Evolutionary conservation across 2,888 invertebrate species (phyloP).

Genomic region (Parapristionchus giblindavisi): DNA sequence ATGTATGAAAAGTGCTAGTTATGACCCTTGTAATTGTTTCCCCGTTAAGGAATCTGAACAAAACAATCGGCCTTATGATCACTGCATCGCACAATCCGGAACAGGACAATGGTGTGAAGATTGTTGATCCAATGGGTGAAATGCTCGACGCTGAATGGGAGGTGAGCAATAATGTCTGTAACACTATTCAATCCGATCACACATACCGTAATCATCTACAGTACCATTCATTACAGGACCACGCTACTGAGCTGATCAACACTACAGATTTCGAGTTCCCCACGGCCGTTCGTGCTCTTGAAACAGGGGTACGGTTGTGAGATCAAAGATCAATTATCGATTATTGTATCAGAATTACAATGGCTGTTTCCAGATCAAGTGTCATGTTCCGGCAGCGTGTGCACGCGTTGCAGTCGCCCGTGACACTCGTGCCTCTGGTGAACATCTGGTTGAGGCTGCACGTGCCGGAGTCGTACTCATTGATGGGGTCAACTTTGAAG

Average conservation of each 20-base stretch:
- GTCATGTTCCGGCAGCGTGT: neutral
- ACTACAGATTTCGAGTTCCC: constrained; percentile 51
- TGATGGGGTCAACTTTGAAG: constrained; percentile 41
- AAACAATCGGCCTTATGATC: constrained; percentile 90
- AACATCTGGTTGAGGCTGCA: constrained; percentile 50
- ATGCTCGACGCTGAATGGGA: constrained; percentile 96
- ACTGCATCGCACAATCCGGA: constrained; percentile 98
- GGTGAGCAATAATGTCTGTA: constrained; percentile 61
- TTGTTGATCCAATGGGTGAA: constrained; percentile 93
- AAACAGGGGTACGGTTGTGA: constrained; percentile 39
- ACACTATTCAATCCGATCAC: neutral
- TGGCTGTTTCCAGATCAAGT: constrained; percentile 13
- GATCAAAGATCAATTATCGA: too few species aligned
- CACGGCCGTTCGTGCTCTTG: constrained; percentile 46
- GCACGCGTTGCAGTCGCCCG: constrained; percentile 50
- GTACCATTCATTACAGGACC: constrained; percentile 45
- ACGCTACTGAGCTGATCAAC: constrained; percentile 56
- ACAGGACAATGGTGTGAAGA: constrained; percentile 75
- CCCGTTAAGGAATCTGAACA: constrained; percentile 40
- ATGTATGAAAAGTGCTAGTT: too few species aligned
- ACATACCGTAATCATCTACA: neutral
- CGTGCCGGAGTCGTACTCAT: constrained; percentile 45
- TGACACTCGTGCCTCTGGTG: constrained; percentile 57
- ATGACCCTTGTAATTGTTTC: too few species aligned
- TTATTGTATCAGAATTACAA: too few species aligned